Evolutionary conservation across 2,797 vertebrate genomes (phyloP), one percentile per base, ranked within the genome.

Genomic region (Darevskia mixta): DNA sequence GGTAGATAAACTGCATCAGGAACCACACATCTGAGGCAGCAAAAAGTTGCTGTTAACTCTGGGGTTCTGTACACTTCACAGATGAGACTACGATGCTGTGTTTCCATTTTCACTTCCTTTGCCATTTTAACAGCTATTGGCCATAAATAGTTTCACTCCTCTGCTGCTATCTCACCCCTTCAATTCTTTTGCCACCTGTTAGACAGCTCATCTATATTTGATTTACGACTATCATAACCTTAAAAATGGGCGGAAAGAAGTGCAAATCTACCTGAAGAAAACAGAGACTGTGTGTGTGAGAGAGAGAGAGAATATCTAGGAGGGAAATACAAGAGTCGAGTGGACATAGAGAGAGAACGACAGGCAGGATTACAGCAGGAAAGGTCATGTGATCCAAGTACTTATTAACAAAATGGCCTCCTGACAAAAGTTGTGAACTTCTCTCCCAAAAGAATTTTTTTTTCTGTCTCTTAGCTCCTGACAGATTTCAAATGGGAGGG

Each of bases 61-160:
- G 85, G 85, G 86, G 78, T 79, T 91, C 67, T 89, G n/a, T 82
- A n/a, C 43, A 45, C 71, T 90, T 83, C 76, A 78, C 45, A 61
- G 76, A 45, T 92, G 61, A 86, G 32, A 71, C 17, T 92, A 72
- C 55, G 91, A 69, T 61, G 77, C 88, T 85, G 89, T 85, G 73
- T 88, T 96, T 96, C 92, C 85, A 96, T 97, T 97, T 94, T 96
- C 95, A 95, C 95, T 93, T 95, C 43, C 78, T 95, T 96, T 94
- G 86, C 81, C 94, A 95, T 91, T 93, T 94, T 96, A 94, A 94
- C 92, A 0, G 79, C 91, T 94, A 86, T 95, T 95, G 95, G 86
- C 90, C 91, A 67, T 86, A 87, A 91, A 69, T 55, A 72, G 75
- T 77, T 95, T 83, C 13, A 41, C 87, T 96, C 89, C 88, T 96